Conservation (phyloP, 2,888 invertebrate species). For the Plagodis pulveraria region DNA sequence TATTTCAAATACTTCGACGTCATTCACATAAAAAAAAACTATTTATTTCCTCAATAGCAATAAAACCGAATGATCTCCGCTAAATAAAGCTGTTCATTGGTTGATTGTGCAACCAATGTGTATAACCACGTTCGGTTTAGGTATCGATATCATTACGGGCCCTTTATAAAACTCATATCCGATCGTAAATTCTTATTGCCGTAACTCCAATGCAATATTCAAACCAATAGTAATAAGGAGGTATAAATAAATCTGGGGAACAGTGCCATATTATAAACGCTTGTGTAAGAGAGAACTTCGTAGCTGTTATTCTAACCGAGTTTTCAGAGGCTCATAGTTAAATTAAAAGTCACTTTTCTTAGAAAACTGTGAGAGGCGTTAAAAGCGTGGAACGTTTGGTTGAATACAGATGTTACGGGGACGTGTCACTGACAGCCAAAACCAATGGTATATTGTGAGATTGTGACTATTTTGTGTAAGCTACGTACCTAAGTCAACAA, state of each 20-base stretch:
- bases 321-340: constrained; percentile 27
- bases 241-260: constrained; percentile 38
- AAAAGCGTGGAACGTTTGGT: constrained; percentile 19
- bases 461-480: no score
- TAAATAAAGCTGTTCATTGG: constrained; percentile 17
- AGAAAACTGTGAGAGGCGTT: constrained; percentile 16
- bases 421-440: neutral
- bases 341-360: constrained; percentile 17
- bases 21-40: neutral
- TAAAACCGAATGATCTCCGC: constrained; percentile 38
- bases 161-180: constrained; percentile 37
- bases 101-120: constrained; percentile 36
- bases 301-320: constrained; percentile 33
- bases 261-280: constrained; percentile 35
- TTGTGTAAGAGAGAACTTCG: constrained; percentile 26
- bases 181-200: constrained; percentile 59
- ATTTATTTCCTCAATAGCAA: constrained; percentile 48
- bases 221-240: constrained; percentile 36
- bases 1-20: no score
- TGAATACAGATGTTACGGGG: constrained; percentile 13
- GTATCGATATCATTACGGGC: constrained; percentile 22
- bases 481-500: no score
- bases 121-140: constrained; percentile 37
- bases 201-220: constrained; percentile 39
- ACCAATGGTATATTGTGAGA: neutral